Conservation (phyloP, 2,888 invertebrate genomes). For the Nymphalis c-album region DNA sequence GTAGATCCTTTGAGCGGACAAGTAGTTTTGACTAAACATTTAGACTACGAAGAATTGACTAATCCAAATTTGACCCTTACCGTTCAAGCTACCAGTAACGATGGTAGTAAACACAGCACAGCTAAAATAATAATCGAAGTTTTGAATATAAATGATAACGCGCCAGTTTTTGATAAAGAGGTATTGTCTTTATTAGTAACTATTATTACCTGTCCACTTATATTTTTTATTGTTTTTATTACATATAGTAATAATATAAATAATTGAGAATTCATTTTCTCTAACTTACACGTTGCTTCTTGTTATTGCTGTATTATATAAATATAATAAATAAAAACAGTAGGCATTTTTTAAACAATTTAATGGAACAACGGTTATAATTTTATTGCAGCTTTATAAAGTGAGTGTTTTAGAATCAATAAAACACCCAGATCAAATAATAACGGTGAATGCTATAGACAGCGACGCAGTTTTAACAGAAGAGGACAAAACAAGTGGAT, state of each 20-base stretch:
- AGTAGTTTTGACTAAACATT: constrained; percentile 85
- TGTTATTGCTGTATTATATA: neutral
- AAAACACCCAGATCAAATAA: constrained; percentile 84
- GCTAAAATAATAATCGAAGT: constrained; percentile 87
- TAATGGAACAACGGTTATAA: neutral
- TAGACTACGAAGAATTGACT: constrained; percentile 89
- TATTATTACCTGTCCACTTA: too few species aligned
- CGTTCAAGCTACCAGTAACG: constrained; percentile 79
- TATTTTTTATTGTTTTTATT: too few species aligned
- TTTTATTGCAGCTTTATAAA: constrained; percentile 81
- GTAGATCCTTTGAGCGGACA: constrained; percentile 86
- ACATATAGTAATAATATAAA: too few species aligned
- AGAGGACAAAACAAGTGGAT: constrained; percentile 81
- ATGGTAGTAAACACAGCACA: constrained; percentile 81
- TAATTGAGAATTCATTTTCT: too few species aligned
- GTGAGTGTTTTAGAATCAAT: constrained; percentile 87
- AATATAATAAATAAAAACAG: too few species aligned
- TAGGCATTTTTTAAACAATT: neutral
- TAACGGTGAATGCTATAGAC: constrained; percentile 87
- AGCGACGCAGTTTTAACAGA: constrained; percentile 83
- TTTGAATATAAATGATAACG: constrained; percentile 89
- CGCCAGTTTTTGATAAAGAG: constrained; percentile 85
- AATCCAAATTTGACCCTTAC: constrained; percentile 81
- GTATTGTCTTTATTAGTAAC: constrained; percentile 49
- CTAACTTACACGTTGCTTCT: too few species aligned